These are phyloP conservation scores for Campoletis sonorensis DNA, from an alignment of 1,140 invertebrate genomes.

Conservation along the genomic window DNA sequence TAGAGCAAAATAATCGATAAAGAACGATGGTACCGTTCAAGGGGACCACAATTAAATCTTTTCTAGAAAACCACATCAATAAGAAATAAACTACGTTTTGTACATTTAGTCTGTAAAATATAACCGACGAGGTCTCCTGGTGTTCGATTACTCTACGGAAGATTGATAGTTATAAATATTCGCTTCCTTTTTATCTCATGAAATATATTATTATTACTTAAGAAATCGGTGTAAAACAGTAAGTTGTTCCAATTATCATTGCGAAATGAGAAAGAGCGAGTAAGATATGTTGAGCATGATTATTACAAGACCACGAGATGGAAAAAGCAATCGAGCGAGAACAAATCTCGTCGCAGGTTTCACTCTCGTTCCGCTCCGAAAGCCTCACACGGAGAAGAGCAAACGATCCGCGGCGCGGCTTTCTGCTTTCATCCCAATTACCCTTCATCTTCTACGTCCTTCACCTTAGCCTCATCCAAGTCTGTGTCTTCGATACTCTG, in stretches of 20 bases:
- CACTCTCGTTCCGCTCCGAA: conserved; percentile 35
- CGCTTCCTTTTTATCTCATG: not conserved
- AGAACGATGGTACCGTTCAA: not conserved
- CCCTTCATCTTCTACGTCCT: not conserved
- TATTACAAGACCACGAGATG: conserved; percentile 3
- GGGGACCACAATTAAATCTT: conserved; percentile 28
- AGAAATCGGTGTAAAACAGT: conserved; percentile 17
- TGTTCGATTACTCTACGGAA: not conserved
- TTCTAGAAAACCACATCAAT: not conserved
- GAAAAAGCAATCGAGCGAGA: not conserved
- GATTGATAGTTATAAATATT: conserved; percentile 14
- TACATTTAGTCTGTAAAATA: not conserved
- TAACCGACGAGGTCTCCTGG: not conserved
- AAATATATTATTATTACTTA: conserved; percentile 8
- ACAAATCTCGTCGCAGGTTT: conserved; percentile 9
- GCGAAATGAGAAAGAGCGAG: not conserved
- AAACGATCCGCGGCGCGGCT: conserved; percentile 25
- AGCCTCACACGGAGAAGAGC: not conserved
- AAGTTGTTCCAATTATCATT: not conserved
- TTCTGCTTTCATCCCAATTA: conserved; percentile 39
- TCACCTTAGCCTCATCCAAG: not conserved
- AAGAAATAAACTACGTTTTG: not conserved
- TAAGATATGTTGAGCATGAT: not conserved
- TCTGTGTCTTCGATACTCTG: conserved; percentile 15
- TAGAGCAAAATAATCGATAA: not conserved